A percentile compares a stretch with the other conserved stretches of the same genome.
phyloP scores from a whole-genome alignment of 2,888 invertebrate genomes.

The Cerceris rybyensis region DNA sequence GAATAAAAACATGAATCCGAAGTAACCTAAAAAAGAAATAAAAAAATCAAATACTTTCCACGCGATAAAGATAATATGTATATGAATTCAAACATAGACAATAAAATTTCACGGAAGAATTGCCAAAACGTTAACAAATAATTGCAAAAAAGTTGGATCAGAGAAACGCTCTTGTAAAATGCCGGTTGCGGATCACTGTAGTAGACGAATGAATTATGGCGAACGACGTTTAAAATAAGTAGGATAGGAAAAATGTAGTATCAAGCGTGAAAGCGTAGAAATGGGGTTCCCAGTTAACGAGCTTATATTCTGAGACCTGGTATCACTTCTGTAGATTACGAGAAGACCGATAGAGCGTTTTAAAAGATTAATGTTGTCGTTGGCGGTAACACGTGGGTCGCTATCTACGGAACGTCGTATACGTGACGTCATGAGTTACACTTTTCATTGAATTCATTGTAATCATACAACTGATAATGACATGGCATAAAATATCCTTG shows the following conservation, averaged over 20 bases:
- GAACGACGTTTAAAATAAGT: neutral
- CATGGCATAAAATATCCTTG: too few relatives aligned
- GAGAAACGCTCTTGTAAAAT: too few relatives aligned
- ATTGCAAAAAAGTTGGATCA: too few relatives aligned
- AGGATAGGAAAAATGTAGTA: neutral
- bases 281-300: neutral
- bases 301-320: neutral
- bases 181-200: too few relatives aligned
- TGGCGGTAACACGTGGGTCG: neutral
- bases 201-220: neutral
- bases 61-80: too few relatives aligned
- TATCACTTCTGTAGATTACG: slow-evolving; percentile 35
- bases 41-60: too few relatives aligned
- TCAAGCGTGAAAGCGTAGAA: slow-evolving; percentile 15
- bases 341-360: slow-evolving; percentile 11
- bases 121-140: too few relatives aligned
- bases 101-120: too few relatives aligned
- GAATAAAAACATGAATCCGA: too few relatives aligned
- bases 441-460: neutral
- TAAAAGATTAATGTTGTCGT: slow-evolving; percentile 27
- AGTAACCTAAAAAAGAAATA: too few relatives aligned
- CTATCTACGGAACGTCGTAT: neutral
- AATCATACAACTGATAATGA: too few relatives aligned
- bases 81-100: too few relatives aligned
- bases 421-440: neutral